Base-by-base conservation (phyloP, 1,140 invertebrate species). In the Aphis craccivora region DNA sequence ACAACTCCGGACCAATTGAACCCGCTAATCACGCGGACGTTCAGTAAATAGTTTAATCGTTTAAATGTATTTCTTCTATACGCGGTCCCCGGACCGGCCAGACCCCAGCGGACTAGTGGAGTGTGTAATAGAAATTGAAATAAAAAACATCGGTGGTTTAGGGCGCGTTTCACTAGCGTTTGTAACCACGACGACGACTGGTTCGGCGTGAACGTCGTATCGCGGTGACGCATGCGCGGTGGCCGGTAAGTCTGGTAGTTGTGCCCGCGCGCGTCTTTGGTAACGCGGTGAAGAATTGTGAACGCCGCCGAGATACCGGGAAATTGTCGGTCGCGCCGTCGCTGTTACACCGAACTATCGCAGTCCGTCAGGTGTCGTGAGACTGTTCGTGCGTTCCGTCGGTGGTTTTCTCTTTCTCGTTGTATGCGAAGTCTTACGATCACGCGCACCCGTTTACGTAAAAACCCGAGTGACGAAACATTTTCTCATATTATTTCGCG, bases 201-300 rank as follows among this genome's bases (percentile, higher is more conserved):
- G 88, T 89, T 55, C 30, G 88, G 88, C 48, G 88, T 89, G 88
- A 89, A 89, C 88, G 51, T 40, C 51, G 87, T 51, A 84, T n/a
- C 43, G 18, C 43, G 30, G 11, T 40, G 45, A 51, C 51, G 88
- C 35, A 88, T 89, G 88, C 88, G 88, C 88, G 11, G 43, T 43
- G 40, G 43, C 14, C 23, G 20, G 9, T 25, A 14, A 51, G 48
- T 37, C 48, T n/a, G 18, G 48, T 37, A 5, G 48, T 7, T 6
- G n/a, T 22, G n/a, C 35, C 53, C 88, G n/a, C 60, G 60, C 60
- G 20, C 88, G 88, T 89, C 88, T 89, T 53, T 20, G 51, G 35
- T 22, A 25, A 89, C 48, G 35, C 48, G 35, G 35, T 9, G 87
- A 88, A 88, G 86, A 88, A 88, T 22, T n/a, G 86, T 45, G 30